Base-by-base conservation (phyloP, 2,888 invertebrate genomes). In the Autographa pulchrina region DNA sequence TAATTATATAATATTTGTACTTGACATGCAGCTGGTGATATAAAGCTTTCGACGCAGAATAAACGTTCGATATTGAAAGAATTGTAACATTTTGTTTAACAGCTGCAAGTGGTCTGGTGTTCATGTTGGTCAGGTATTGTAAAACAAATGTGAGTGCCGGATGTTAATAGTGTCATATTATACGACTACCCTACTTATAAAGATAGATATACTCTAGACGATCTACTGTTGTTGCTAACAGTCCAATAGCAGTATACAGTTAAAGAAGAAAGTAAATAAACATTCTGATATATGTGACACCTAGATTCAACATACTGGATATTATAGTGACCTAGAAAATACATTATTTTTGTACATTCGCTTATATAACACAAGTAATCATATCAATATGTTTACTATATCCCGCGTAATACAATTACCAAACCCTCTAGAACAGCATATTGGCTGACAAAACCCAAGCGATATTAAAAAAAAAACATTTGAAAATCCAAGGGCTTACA, bases 401-500 rank as follows among this genome's bases (percentile, higher is more conserved):
- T 25, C n/a, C 7, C n/a, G 16, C 11, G 38, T 11, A 48, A 48
- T n/a, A 48, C 6, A 48, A 48, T 48, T n/a, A 48, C 48, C 2
- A 54, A 20, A 56, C 13, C 54, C 11, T 11, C 54, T 56, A 56
- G 25, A 56, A 56, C 0, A 56, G 25, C 54, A 56, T 20, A 56
- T 56, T 56, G 54, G 20, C 25, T 56, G 13, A 56, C 54, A 56
- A 56, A 20, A 56, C 35, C 35, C 35, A 73, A 68, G 52, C 62
- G 41, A 74, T 71, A 72, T 54, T 35, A 18, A 7, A 31, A 32
- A 65, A 70, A 77, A 66, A 71, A 60, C 41, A 54, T 13, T 62
- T 25, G 38, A 63, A 61, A 72, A 86, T 87, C 86, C 88, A 89
- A 90, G 89, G 88, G 90, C 90, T 90, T 88, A 87, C 83, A 81